Evolutionary conservation across 2,113 vertebrate genomes (phyloP).

Genomic region (Ptyas mucosa): DNA sequence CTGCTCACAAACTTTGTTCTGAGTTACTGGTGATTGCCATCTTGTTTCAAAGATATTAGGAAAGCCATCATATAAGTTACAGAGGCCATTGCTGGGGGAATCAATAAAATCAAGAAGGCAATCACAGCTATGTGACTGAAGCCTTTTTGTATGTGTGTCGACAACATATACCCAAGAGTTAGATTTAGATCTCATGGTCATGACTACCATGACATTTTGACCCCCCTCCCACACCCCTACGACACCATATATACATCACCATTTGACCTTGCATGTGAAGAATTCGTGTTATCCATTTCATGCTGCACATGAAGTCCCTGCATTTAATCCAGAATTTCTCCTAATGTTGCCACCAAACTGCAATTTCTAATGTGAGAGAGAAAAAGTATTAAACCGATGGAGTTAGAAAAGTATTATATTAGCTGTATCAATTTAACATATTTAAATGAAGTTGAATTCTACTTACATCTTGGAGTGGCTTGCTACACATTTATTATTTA

Average conservation of each 20-base stretch:
- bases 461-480: neutral
- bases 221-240: neutral
- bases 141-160: neutral
- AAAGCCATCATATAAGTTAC: neutral
- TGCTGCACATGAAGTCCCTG: neutral
- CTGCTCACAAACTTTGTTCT: neutral
- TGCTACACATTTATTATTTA: neutral
- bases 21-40: neutral
- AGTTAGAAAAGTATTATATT: neutral
- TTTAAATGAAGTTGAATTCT: neutral
- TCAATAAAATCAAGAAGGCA: neutral
- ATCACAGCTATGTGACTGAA: neutral
- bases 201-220: neutral
- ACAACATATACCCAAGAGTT: neutral
- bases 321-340: neutral
- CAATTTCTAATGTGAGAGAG: neutral
- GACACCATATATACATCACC: neutral
- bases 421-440: neutral
- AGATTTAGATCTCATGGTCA: neutral
- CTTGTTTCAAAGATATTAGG: neutral
- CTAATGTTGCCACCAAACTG: neutral
- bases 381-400: neutral
- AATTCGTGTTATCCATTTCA: neutral
- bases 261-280: neutral
- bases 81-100: neutral